phyloP scores from a whole-genome alignment of 2,113 vertebrate genomes.

The Gopherus flavomarginatus region DNA sequence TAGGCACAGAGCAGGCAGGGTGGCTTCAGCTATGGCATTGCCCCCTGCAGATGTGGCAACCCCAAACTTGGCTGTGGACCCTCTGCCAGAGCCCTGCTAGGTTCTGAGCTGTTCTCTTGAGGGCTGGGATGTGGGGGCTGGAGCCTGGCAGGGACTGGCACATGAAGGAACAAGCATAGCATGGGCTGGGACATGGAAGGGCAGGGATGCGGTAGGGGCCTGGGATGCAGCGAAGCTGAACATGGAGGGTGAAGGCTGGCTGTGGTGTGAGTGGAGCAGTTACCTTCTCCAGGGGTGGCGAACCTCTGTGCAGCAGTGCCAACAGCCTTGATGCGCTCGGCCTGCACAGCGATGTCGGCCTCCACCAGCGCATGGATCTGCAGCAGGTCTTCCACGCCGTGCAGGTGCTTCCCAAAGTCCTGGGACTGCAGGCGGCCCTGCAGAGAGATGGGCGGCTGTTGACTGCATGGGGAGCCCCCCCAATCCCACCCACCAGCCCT shows the following conservation, averaged over 20 bases:
- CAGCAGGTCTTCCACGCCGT: slow-evolving; percentile 91
- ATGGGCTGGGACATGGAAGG: background rate
- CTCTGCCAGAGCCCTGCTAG: background rate
- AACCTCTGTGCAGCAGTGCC: slow-evolving; percentile 86
- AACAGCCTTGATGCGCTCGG: slow-evolving; percentile 88
- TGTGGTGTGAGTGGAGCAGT: background rate
- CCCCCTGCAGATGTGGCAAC: background rate
- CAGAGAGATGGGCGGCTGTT: fast-evolving
- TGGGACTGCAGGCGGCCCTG: slow-evolving; percentile 91
- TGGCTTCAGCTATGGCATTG: background rate
- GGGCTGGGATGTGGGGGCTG: background rate
- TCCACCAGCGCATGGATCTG: slow-evolving; percentile 94
- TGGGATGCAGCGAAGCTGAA: background rate
- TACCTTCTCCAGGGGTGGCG: slow-evolving; percentile 84
- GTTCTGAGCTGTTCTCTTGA: background rate
- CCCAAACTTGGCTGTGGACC: background rate
- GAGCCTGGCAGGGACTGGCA: background rate
- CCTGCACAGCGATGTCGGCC: slow-evolving; percentile 90
- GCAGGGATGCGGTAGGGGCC: background rate
- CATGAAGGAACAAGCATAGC: background rate
- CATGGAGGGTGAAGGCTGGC: background rate
- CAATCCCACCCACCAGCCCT: fast-evolving
- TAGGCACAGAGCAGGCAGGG: background rate
- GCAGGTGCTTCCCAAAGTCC: slow-evolving; percentile 93
- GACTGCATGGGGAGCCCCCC: no score